Conservation (phyloP, 1,140 invertebrate genomes). For the Agrilus planipennis region DNA sequence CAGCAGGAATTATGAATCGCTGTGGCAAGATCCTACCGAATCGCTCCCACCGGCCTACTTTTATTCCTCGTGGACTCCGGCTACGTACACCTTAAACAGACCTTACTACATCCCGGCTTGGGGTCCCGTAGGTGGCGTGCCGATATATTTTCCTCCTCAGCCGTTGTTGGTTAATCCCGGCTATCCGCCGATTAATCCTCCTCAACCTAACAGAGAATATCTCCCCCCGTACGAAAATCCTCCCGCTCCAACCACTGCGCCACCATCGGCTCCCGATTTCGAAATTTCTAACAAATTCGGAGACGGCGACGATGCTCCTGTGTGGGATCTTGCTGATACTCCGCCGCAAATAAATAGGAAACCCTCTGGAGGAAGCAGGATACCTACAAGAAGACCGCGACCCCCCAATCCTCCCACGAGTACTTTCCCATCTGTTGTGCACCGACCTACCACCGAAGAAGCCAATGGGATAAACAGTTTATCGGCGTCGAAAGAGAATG, state of each 20-base stretch:
- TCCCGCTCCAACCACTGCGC: neutral
- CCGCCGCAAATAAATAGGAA: neutral
- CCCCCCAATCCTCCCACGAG: conserved; percentile 12
- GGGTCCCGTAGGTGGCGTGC: conserved; percentile 17
- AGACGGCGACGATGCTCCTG: conserved; percentile 14
- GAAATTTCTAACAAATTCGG: neutral
- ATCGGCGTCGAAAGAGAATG: too few relatives aligned
- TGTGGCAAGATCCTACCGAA: too few relatives aligned
- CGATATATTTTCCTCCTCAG: conserved; percentile 29
- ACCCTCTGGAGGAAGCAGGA: neutral
- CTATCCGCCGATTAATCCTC: conserved; percentile 18
- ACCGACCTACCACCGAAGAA: conserved; percentile 3
- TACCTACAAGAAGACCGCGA: conserved; percentile 17
- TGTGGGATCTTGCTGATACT: conserved; percentile 18
- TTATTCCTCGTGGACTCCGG: conserved; percentile 15
- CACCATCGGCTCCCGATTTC: neutral
- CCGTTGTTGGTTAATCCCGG: conserved; percentile 19
- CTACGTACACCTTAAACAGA: too few relatives aligned
- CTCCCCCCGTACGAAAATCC: conserved; percentile 13
- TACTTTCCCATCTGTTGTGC: conserved; percentile 23
- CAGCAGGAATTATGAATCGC: too few relatives aligned
- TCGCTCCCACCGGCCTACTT: too few relatives aligned
- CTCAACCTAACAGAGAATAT: conserved; percentile 12
- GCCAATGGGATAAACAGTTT: too few relatives aligned
- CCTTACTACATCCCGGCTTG: conserved; percentile 31